Evolutionary conservation across 2,888 invertebrate species (phyloP).

Genomic region (Spicauda simplicius): DNA sequence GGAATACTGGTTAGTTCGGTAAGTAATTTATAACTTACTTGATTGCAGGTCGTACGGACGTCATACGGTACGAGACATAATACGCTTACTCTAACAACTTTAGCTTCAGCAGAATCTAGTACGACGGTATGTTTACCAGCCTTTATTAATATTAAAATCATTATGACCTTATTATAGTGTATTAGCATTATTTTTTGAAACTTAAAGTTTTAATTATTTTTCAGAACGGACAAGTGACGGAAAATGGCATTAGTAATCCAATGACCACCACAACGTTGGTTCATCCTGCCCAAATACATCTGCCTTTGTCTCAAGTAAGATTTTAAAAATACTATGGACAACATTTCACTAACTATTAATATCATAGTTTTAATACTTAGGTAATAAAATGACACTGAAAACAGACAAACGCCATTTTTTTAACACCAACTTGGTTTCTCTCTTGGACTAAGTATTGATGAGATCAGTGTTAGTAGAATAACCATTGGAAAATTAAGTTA

Average conservation of each 20-base stretch:
- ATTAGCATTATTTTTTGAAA: too few relatives aligned
- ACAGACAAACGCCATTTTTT: too few relatives aligned
- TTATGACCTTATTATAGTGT: too few relatives aligned
- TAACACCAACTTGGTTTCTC: too few relatives aligned
- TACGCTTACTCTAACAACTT: conserved; percentile 73
- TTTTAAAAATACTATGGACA: not conserved
- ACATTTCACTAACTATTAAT: too few relatives aligned
- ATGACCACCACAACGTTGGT: conserved; percentile 70
- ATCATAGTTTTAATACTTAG: too few relatives aligned
- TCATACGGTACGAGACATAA: conserved; percentile 71
- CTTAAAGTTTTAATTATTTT: conserved; percentile 36
- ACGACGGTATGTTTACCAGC: conserved; percentile 52
- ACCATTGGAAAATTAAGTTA: too few relatives aligned
- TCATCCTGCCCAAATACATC: conserved; percentile 79
- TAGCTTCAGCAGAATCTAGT: conserved; percentile 64
- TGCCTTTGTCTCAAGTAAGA: conserved; percentile 76
- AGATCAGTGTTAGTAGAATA: too few relatives aligned
- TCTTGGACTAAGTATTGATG: too few relatives aligned
- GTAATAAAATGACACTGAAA: too few relatives aligned
- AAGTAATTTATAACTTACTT: not conserved
- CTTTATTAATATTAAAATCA: not conserved
- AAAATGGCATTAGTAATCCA: conserved; percentile 66
- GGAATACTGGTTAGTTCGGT: too few relatives aligned
- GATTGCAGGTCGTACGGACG: conserved; percentile 68
- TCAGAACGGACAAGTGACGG: conserved; percentile 66